phyloP scores from a whole-genome alignment of 1,140 invertebrate species.

The Bicyclus anynana region DNA sequence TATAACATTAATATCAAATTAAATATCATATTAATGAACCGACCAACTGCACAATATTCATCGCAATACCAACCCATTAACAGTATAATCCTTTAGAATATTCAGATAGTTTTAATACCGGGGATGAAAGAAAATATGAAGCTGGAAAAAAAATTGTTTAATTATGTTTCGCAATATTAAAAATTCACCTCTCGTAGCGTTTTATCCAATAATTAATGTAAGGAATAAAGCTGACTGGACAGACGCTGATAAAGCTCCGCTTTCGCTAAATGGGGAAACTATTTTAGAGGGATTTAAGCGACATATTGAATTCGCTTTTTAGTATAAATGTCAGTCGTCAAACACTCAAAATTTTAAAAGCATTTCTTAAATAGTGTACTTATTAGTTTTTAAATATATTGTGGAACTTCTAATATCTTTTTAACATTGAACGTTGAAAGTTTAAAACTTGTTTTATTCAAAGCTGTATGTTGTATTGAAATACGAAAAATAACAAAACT shows the following conservation, averaged over 20 bases:
- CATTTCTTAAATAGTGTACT: not conserved
- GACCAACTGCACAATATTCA: no score
- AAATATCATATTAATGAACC: no score
- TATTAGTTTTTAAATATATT: not conserved
- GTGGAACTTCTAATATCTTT: not conserved
- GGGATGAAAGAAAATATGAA: not conserved
- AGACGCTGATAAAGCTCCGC: conserved; percentile 9
- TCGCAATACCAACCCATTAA: no score
- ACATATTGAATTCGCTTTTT: not conserved
- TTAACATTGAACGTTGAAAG: no score
- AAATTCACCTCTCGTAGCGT: not conserved
- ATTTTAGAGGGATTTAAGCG: conserved; percentile 3
- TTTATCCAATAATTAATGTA: conserved; percentile 10
- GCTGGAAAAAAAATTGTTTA: not conserved
- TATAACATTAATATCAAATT: no score
- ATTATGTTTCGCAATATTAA: not conserved
- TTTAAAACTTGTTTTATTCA: no score
- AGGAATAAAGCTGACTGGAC: conserved; percentile 12
- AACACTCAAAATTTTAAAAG: not conserved
- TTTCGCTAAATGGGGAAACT: conserved; percentile 3
- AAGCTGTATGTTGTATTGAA: no score
- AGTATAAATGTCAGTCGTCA: not conserved
- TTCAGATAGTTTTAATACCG: no score
- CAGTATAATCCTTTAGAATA: no score
- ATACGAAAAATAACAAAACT: no score